Evolutionary conservation across 2,797 vertebrate species (phyloP).

Genomic region (Pseudomugil tenellus): DNA sequence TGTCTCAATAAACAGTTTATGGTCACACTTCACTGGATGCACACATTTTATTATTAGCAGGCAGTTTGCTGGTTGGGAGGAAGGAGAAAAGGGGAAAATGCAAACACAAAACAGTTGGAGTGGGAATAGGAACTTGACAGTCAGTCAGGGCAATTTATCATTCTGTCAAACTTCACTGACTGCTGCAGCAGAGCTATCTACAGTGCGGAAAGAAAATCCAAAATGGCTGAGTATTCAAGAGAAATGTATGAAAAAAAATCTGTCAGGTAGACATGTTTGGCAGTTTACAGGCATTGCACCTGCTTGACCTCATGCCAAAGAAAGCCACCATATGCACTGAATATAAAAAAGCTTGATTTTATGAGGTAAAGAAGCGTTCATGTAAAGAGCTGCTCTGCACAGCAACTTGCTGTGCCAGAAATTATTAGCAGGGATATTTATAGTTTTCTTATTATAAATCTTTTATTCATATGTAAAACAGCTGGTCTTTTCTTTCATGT

Average conservation of each 20-base stretch:
- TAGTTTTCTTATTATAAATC: background rate
- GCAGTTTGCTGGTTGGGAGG: conserved; percentile 66
- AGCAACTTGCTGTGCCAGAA: background rate
- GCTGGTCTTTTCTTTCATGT: background rate
- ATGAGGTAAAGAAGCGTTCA: background rate
- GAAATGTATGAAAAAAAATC: conserved; percentile 34
- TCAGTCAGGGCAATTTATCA: conserved; percentile 81
- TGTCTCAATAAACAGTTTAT: conserved; percentile 67
- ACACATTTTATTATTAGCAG: conserved; percentile 72
- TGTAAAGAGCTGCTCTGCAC: background rate
- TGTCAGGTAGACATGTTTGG: conserved; percentile 62
- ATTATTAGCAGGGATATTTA: background rate
- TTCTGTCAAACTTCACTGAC: conserved; percentile 81
- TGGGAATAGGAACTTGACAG: conserved; percentile 77
- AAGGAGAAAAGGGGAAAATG: conserved; percentile 54
- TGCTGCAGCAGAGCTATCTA: conserved; percentile 74
- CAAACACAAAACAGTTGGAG: conserved; percentile 71
- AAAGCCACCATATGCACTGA: conserved; percentile 1
- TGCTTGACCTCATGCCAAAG: conserved; percentile 42
- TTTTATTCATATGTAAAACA: background rate
- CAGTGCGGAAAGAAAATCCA: conserved; percentile 40
- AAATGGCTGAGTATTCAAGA: conserved; percentile 55
- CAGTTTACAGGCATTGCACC: conserved; percentile 56
- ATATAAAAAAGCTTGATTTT: background rate
- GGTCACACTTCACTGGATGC: conserved; percentile 64